Evolutionary conservation across 2,797 vertebrate genomes (phyloP), one percentile per base, ranked within the genome.

Genomic region (Xenopus petersii): DNA sequence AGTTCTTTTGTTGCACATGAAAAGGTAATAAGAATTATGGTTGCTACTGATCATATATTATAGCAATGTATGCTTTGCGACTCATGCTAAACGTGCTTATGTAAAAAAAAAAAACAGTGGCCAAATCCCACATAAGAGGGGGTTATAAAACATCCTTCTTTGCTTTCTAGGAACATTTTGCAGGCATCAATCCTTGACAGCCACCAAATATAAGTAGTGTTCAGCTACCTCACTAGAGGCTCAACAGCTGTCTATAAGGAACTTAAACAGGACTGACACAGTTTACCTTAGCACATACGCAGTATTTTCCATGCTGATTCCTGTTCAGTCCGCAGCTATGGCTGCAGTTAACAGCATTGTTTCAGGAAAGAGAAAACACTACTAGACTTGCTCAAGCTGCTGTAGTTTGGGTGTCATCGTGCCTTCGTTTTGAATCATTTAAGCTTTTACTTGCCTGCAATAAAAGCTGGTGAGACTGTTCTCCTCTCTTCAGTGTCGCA

Each of bases 401-500:
- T 54, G 16, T n/a, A 17, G n/a, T 36, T 10, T 77, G 75, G 42
- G 54, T 55, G 24, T 66, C 9, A 49, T 30, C n/a, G 33, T 16
- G 49, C 64, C 66, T 56, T 12, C 42, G 49, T 49, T 8, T 64
- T 21, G 47, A 69, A 49, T 33, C 10, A 59, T 33, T 72, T 73
- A 68, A 73, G 36, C 24, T 17, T 65, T 73, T 79, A 79, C 76
- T 79, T 79, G 66, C 76, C 76, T 79, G 76, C 11, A 36, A 67
- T 48, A 64, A 73, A 64, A 59, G 75, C 51, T 63, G 71, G 11
- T 48, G 71, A 60, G 71, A 61, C 17, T 70, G 66, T 13, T 74
- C 71, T 79, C 72, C 70, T 74, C 66, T 73, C 61, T 69, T 60
- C 71, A 54, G 33, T 74, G 76, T 49, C 61, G 71, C 76, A 79